Percentiles rank a stretch among this genome's conserved stretches.
Evolutionary conservation across 2,888 invertebrate genomes (phyloP).

Genomic region (Teleogryllus oceanicus): DNA sequence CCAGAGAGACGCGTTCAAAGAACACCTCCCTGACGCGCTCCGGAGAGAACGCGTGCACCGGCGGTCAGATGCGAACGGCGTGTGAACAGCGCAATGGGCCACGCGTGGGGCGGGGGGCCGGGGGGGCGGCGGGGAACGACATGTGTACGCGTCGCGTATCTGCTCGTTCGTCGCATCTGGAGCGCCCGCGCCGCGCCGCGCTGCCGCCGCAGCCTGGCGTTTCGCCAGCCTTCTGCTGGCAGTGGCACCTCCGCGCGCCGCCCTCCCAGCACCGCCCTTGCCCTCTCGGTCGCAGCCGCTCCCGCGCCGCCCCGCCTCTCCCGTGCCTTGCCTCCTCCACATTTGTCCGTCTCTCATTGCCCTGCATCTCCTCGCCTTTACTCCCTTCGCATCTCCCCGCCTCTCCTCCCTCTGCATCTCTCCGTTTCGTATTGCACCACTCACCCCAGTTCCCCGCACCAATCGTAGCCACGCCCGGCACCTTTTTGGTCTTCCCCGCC

Average conservation of each 20-base stretch:
- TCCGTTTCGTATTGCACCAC: neutral
- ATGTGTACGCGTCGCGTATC: neutral
- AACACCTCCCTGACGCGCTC: no score
- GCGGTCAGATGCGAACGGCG: neutral
- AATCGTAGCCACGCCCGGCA: neutral
- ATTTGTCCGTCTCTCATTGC: no score
- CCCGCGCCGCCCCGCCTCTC: no score
- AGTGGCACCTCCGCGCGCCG: no score
- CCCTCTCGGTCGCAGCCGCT: no score
- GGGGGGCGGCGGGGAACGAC: neutral
- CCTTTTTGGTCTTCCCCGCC: neutral
- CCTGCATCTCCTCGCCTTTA: constrained; percentile 12
- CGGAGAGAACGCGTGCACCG: no score
- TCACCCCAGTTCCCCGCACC: constrained; percentile 11
- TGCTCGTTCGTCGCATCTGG: constrained; percentile 10
- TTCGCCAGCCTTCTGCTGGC: no score
- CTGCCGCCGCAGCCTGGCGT: no score
- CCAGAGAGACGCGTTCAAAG: no score
- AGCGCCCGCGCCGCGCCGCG: neutral
- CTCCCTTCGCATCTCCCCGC: constrained; percentile 22
- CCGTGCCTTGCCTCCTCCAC: no score
- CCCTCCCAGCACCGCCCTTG: no score
- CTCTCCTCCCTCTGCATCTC: neutral
- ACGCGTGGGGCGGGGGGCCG: neutral
- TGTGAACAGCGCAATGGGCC: neutral